phyloP scores from a whole-genome alignment of 2,888 invertebrate species.

The Lissocephala sabroskyi region DNA sequence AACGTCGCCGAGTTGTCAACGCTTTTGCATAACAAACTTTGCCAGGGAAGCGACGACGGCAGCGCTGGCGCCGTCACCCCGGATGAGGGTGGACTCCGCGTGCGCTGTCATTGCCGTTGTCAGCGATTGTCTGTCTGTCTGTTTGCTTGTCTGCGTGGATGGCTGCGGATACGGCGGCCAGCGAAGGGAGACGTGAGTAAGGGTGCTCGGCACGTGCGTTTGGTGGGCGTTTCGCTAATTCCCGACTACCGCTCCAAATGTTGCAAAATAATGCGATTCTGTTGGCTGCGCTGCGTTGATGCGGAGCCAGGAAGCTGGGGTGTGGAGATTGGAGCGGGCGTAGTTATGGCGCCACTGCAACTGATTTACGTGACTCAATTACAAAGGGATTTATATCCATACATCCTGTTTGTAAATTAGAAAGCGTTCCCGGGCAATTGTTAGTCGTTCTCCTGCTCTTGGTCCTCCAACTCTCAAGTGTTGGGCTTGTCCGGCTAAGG shows the following conservation, averaged over 20 bases:
- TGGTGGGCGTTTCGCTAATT: constrained; percentile 12
- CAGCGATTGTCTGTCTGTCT: constrained; percentile 12
- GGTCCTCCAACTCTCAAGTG: too few relatives aligned
- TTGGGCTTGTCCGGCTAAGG: too few relatives aligned
- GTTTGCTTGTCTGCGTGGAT: constrained; percentile 19
- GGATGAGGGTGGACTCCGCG: too few relatives aligned
- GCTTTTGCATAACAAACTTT: constrained; percentile 29
- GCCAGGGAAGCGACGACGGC: too few relatives aligned
- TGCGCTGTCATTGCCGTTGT: constrained; percentile 28
- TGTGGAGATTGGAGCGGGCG: too few relatives aligned
- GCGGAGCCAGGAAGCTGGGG: too few relatives aligned
- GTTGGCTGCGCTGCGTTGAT: constrained; percentile 18
- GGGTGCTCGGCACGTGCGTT: background rate
- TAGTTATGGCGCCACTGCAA: constrained; percentile 22
- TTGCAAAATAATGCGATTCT: constrained; percentile 23
- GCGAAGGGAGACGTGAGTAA: too few relatives aligned
- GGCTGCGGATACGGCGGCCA: background rate
- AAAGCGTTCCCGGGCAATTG: constrained; percentile 12
- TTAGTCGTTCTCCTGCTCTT: constrained; percentile 8
- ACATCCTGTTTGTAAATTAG: constrained; percentile 22
- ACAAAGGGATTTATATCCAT: constrained; percentile 43
- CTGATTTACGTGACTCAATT: constrained; percentile 67
- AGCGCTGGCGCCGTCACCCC: too few relatives aligned
- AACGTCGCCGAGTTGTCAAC: constrained; percentile 30
- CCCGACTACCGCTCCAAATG: constrained; percentile 4